phyloP scores from a whole-genome alignment of 2,888 invertebrate species.

The Glomeris marginata region DNA sequence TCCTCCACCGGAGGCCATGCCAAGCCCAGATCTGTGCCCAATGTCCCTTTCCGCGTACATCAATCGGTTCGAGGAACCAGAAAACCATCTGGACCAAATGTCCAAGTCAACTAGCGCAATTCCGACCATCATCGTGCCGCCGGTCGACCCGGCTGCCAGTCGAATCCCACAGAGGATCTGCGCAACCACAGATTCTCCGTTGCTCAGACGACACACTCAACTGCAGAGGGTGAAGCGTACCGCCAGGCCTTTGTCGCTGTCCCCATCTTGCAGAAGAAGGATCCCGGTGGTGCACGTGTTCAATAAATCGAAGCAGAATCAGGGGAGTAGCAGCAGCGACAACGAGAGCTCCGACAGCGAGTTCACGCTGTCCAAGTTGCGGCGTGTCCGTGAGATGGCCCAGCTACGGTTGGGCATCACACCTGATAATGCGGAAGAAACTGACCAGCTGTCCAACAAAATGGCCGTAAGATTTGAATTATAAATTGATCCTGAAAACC shows the following conservation, averaged over 20 bases:
- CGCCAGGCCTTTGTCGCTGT: slow-evolving; percentile 4
- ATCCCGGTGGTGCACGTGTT: background rate
- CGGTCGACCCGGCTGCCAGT: too few relatives aligned
- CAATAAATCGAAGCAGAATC: slow-evolving; percentile 3
- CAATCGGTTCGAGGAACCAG: slow-evolving; percentile 17
- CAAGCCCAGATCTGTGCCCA: slow-evolving; percentile 61
- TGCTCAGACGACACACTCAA: slow-evolving; percentile 7
- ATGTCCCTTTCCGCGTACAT: slow-evolving; percentile 25
- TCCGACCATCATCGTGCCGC: too few relatives aligned
- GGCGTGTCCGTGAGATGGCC: slow-evolving; percentile 12
- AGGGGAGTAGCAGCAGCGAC: slow-evolving; percentile 12
- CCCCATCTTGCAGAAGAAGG: slow-evolving; percentile 8
- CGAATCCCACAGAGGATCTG: background rate
- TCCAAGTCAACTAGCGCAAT: too few relatives aligned
- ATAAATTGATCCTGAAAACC: background rate
- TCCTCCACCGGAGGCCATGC: slow-evolving; percentile 70
- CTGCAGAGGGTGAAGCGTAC: slow-evolving; percentile 8
- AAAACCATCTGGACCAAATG: slow-evolving; percentile 1
- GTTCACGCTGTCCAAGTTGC: slow-evolving; percentile 49
- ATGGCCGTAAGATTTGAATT: background rate
- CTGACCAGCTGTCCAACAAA: too few relatives aligned
- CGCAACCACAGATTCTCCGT: slow-evolving; percentile 8
- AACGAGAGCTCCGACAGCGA: slow-evolving; percentile 47
- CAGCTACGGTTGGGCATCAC: background rate
- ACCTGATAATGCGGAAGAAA: too few relatives aligned